Base-by-base conservation (phyloP, 2,113 vertebrate species). In the Syngnathoides biaculeatus region DNA sequence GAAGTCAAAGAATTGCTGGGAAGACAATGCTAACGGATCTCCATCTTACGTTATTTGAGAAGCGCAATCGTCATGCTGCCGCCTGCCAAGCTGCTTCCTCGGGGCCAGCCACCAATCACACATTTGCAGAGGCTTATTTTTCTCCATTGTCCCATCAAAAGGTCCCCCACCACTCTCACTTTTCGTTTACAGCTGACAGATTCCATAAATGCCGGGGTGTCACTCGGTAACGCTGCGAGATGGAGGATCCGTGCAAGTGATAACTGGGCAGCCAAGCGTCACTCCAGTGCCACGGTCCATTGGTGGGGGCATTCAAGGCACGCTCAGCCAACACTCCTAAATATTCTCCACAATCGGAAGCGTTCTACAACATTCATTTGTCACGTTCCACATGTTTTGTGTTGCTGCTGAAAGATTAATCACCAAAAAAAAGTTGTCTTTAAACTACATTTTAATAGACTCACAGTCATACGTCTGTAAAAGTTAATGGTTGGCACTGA, bases 21-120 rank as follows among this genome's bases (percentile, higher is more conserved):
- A 72, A 84, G 79, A 91, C 88, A 91, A 88, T 84, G 83, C 87
- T 78, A 84, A 79, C 53, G 79, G 79, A 80, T 74, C 69, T 87
- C 73, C 75, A 81, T 87, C 87, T 90, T 83, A 57, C 55, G 30
- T 26, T 57, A 89, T 86, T 87, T 72, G 69, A 73, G 85, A 83
- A 82, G 79, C 4, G 26, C 73, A 79, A 82, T 79, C 86, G 86
- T 89, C 84, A 83, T 86, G 79, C 81, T 64, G 59, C 47, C 42
- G 70, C 70, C 61, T 72, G 81, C 74, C 74, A 81, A 70, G 68
- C 67, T 48, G 62, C 45, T 0, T 60, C 78, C 62, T 71, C 42
- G 24, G 40, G 66, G 82, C 71, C 57, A 79, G 70, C 71, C 43
- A 80, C 77, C 80, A 84, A 82, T 82, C 78, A 75, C 64, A 42